These are phyloP conservation scores for Mastomys natalensis DNA, from an alignment of 2,113 vertebrate species.

Conservation along the genomic window DNA sequence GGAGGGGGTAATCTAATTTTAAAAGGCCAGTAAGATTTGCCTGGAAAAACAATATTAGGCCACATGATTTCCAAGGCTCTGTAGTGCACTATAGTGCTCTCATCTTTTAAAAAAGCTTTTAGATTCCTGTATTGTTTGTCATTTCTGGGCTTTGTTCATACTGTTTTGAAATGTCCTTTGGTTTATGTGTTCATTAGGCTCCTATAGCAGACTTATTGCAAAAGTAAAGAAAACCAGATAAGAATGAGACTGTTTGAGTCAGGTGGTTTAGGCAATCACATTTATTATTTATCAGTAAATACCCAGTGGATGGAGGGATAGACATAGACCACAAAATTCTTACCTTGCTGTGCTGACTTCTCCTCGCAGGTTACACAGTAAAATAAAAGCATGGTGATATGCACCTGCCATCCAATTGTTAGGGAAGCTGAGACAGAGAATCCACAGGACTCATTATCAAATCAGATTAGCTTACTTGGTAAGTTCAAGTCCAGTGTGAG, in stretches of 20 bases:
- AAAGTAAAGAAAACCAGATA: constrained; percentile 2
- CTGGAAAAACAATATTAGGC: not conserved
- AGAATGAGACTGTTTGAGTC: not conserved
- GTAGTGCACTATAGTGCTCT: not conserved
- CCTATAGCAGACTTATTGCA: not conserved
- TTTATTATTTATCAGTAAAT: not conserved
- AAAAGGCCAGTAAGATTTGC: not conserved
- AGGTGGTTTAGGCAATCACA: not conserved
- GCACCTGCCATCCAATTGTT: no score
- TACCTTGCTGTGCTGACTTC: not conserved
- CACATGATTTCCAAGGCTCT: constrained; percentile 2
- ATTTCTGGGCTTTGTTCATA: not conserved
- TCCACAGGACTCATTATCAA: not conserved
- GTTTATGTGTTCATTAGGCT: not conserved
- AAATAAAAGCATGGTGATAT: not conserved
- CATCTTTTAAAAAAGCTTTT: not conserved
- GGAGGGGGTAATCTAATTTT: not conserved
- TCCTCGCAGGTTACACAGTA: not conserved
- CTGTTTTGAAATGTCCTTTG: constrained; percentile 23
- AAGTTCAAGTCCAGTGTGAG: not conserved
- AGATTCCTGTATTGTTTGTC: not conserved
- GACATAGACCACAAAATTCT: not conserved
- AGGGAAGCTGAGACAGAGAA: not conserved
- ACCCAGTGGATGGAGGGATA: not conserved
- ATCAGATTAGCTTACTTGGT: not conserved